Conservation (phyloP, 2,888 invertebrate genomes). For the Tinea trinotella region DNA sequence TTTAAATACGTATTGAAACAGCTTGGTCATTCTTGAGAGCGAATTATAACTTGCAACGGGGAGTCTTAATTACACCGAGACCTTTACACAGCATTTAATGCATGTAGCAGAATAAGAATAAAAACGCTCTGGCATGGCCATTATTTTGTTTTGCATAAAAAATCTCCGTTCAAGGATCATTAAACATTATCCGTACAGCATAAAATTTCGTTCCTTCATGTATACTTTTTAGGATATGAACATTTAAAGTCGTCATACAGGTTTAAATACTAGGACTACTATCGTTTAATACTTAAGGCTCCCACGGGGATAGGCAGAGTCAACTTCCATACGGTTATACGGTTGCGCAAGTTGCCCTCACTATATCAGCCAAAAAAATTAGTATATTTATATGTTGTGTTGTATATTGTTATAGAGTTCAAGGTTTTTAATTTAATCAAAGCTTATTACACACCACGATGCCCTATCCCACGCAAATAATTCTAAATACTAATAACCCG, state of each 20-base stretch:
- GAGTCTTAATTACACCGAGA: slow-evolving; percentile 13
- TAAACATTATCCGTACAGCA: neutral
- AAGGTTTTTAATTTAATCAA: neutral
- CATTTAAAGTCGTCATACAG: neutral
- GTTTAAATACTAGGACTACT: too few species aligned
- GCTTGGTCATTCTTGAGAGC: slow-evolving; percentile 12
- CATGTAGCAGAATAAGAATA: neutral
- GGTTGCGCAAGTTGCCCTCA: too few species aligned
- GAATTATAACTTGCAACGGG: slow-evolving; percentile 5
- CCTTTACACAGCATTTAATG: slow-evolving; percentile 16
- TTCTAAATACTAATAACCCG: neutral
- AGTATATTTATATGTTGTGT: neutral
- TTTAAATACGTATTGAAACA: too few species aligned
- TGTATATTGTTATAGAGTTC: neutral
- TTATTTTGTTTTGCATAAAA: slow-evolving; percentile 16
- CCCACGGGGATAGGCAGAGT: too few species aligned
- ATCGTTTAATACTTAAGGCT: too few species aligned
- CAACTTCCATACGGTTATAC: too few species aligned
- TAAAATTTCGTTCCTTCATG: neutral
- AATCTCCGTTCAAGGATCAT: slow-evolving; percentile 7
- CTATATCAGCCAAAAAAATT: too few species aligned
- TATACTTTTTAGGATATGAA: neutral
- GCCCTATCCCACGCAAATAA: slow-evolving; percentile 12
- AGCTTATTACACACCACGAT: neutral
- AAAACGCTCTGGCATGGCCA: neutral